Conservation (phyloP, 2,113 vertebrate genomes). For the Calyptomena viridis region DNA sequence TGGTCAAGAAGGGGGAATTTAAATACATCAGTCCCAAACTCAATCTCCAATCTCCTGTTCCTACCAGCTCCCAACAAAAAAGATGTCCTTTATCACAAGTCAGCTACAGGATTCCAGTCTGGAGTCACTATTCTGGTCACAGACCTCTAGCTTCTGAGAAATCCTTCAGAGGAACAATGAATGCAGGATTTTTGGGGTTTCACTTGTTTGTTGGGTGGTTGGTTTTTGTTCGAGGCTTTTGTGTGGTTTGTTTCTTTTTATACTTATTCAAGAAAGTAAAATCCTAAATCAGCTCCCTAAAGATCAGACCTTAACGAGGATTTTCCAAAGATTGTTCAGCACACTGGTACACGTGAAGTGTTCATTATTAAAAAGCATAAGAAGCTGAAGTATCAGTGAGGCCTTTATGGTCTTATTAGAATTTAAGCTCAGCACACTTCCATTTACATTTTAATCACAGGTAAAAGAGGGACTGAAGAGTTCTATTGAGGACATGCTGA, state of each 20-base stretch:
- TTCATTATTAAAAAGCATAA: not conserved
- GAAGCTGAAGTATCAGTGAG: not conserved
- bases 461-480: not conserved
- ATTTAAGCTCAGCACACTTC: not conserved
- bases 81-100: not conserved
- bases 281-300: not conserved
- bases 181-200: rapidly evolving
- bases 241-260: not conserved
- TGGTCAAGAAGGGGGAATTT: not conserved
- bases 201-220: not conserved
- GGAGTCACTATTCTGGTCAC: not conserved
- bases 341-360: not conserved
- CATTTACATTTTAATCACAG: not conserved
- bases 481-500: not conserved
- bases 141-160: not conserved
- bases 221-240: not conserved
- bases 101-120: not conserved
- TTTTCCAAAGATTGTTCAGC: not conserved
- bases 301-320: not conserved
- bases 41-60: not conserved
- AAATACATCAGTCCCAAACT: not conserved
- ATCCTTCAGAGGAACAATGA: not conserved
- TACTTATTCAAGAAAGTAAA: not conserved
- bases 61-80: not conserved
- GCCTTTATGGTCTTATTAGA: not conserved